Evolutionary conservation across 2,797 vertebrate species (phyloP).

Genomic region (Petrocephalus sullivani): DNA sequence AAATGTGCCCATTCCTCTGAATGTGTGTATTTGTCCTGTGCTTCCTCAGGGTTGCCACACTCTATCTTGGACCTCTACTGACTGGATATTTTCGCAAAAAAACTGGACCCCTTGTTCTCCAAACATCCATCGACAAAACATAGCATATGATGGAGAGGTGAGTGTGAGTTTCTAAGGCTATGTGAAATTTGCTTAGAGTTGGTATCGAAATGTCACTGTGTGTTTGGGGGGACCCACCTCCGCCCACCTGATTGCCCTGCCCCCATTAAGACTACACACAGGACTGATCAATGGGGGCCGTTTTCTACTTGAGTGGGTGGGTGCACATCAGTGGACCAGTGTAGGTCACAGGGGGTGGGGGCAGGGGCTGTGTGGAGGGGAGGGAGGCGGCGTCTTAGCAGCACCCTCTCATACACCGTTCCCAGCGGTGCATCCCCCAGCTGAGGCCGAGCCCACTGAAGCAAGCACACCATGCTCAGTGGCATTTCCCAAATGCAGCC

Average conservation of each 20-base stretch:
- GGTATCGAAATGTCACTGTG: slow-evolving; percentile 52
- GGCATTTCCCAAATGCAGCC: slow-evolving; percentile 87
- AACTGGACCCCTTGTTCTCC: neutral
- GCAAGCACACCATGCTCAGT: slow-evolving; percentile 85
- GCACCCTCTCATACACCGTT: slow-evolving; percentile 57
- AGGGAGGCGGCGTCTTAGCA: slow-evolving; percentile 59
- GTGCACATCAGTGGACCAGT: slow-evolving; percentile 55
- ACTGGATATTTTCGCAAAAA: neutral
- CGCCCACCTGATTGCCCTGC: neutral
- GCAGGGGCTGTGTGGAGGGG: slow-evolving; percentile 43
- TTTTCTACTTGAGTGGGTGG: slow-evolving; percentile 66
- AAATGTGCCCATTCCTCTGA: neutral
- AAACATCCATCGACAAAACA: neutral
- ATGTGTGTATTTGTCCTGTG: neutral
- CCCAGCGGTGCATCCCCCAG: slow-evolving; percentile 66
- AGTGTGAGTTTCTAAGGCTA: slow-evolving; percentile 8
- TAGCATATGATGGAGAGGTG: neutral
- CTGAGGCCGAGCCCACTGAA: slow-evolving; percentile 74
- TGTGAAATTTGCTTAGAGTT: slow-evolving; percentile 41
- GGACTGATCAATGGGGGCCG: slow-evolving; percentile 42
- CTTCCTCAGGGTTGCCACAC: neutral
- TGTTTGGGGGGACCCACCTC: slow-evolving; percentile 48
- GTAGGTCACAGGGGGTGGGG: slow-evolving; percentile 49
- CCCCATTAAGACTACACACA: slow-evolving; percentile 24
- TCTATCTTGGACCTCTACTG: neutral